Evolutionary conservation across 2,797 vertebrate genomes (phyloP), one percentile per base, ranked within the genome.

Genomic region (Danio albolineatus): DNA sequence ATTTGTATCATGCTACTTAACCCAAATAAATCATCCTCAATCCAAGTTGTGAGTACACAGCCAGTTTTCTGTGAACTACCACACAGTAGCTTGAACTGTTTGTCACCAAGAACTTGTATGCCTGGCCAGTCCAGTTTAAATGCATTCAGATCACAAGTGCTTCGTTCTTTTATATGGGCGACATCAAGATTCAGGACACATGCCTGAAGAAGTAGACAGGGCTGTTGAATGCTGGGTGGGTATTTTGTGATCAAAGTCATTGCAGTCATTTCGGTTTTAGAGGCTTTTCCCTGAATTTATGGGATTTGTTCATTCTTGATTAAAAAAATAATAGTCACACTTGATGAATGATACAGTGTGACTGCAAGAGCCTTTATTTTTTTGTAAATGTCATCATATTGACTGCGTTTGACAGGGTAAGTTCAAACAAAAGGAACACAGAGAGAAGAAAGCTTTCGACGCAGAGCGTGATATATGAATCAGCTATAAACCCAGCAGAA

Each of bases 141-240:
- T 66, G 7, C 57, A 71, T 78, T 53, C 36, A 48, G 36, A 53
- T 78, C 76, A 71, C 57, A 62, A 19, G n/a, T 10, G 14, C 66
- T 72, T 72, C 4, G 4, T 72, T 54, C 57, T 62, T 79, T 79
- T 72, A 44, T 72, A 43, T 62, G 56, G 56, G 38, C 13, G 41
- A 70, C 39, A 79, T 79, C 57, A 54, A 62, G 48, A 79, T 79
- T 79, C 77, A 62, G 48, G 14, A 73, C 69, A 79, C 57, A 70
- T 44, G 9, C 46, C 21, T 73, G 38, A 44, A 54, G 16, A 59
- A 53, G 67, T 62, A 53, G 43, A 67, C 7, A 61, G 59, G 39
- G 60, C 38, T 2, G 38, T 62, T 78, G 57, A 79, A 71, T 61
- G 36, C 57, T 71, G 46, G 48, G 57, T 79, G 41, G 49, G 38